Conservation (phyloP, 2,888 invertebrate genomes). For the Pseudococcus viburni region DNA sequence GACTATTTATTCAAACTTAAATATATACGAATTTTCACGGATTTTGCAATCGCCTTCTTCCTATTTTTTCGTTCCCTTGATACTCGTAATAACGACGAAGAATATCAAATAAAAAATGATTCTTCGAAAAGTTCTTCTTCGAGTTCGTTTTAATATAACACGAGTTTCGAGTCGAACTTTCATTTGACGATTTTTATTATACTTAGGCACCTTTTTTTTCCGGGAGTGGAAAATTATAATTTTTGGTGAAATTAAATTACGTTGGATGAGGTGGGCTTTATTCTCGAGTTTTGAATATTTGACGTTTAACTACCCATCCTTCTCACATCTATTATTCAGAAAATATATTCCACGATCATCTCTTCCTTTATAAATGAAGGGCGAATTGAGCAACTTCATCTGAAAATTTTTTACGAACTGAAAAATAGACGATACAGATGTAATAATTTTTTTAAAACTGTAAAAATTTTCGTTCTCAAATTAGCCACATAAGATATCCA, state of each 20-base stretch:
- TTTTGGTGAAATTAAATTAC: not conserved
- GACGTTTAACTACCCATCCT: too few species aligned
- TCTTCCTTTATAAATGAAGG: too few species aligned
- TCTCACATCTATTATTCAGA: too few species aligned
- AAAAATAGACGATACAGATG: too few species aligned
- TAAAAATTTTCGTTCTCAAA: too few species aligned
- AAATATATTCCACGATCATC: too few species aligned
- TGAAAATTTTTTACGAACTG: too few species aligned
- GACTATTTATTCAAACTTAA: conserved; percentile 16
- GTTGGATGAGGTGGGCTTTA: too few species aligned
- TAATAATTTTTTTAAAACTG: too few species aligned
- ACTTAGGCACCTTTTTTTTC: not conserved
- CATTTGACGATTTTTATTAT: not conserved
- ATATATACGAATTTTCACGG: not conserved
- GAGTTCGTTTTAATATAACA: not conserved
- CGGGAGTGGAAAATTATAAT: not conserved
- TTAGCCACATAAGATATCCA: too few species aligned
- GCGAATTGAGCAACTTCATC: too few species aligned
- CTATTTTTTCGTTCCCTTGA: not conserved
- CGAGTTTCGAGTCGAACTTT: not conserved
- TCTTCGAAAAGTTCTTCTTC: not conserved
- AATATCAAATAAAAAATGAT: conserved; percentile 2
- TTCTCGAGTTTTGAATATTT: too few species aligned
- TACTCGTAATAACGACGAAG: not conserved
- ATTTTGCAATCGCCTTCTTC: not conserved